Conservation (phyloP, 2,797 vertebrate species). For the Taenioides sp. region DNA sequence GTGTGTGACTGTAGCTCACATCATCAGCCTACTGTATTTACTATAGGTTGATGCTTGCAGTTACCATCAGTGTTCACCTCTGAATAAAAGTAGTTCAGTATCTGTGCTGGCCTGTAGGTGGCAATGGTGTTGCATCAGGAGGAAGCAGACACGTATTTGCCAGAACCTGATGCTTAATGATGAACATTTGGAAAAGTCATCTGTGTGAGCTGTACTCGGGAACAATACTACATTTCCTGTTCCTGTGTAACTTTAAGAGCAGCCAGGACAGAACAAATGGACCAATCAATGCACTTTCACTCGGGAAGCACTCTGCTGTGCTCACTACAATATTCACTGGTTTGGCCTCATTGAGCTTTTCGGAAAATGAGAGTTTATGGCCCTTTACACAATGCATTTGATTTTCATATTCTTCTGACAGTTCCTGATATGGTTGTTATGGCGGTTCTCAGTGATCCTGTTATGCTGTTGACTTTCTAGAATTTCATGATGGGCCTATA, state of each 20-base stretch:
- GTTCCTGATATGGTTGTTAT: neutral
- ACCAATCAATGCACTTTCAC: neutral
- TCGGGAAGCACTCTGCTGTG: neutral
- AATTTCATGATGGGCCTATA: too few relatives aligned
- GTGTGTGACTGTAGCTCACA: too few relatives aligned
- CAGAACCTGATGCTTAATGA: conserved; percentile 28
- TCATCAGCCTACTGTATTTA: too few relatives aligned
- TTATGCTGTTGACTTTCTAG: too few relatives aligned
- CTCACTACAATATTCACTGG: neutral
- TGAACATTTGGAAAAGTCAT: conserved; percentile 61
- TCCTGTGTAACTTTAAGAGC: conserved; percentile 13
- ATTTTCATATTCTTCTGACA: neutral
- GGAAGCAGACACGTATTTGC: conserved; percentile 39
- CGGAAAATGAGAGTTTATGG: neutral
- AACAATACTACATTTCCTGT: conserved; percentile 57
- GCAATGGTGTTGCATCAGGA: neutral
- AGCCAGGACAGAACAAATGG: conserved; percentile 5
- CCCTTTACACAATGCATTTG: neutral
- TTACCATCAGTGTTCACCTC: too few relatives aligned
- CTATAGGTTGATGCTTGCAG: too few relatives aligned
- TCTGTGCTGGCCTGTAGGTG: neutral
- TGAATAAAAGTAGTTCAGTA: too few relatives aligned
- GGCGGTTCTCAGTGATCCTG: neutral
- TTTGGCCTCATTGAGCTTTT: neutral
- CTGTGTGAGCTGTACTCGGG: conserved; percentile 19